Base-by-base conservation (phyloP, 2,113 vertebrate species). In the Alouatta palliata region DNA sequence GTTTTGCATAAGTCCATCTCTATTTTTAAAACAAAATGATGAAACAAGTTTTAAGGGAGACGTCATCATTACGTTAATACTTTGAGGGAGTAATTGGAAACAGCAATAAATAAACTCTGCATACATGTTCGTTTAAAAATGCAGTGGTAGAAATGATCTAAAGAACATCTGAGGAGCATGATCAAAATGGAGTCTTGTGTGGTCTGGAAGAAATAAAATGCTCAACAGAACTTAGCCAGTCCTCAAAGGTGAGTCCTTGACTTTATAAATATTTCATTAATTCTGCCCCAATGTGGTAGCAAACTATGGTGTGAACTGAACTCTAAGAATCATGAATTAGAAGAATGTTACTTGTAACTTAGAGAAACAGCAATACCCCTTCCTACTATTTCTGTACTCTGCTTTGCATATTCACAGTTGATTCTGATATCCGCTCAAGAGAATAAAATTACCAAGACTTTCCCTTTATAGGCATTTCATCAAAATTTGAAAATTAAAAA, bases 181-280 rank as follows among this genome's bases (percentile, higher is more conserved):
- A 87, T 90, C 90, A 90, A 90, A 93, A 90, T 81, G 37, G 79
- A 77, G 45, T 87, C 79, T 70, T 93, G 75, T 97, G 79, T 97
- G 86, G 88, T 97, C 96, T 97, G 79, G 70, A 97, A 82, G 91
- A 93, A 94, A 93, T 77, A 94, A 93, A 97, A 83, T 84, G 47
- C 84, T 93, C 75, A 70, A 23, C 82, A 80, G 77, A 83, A 27
- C 83, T 73, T 35, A 83, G 13, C 76, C 30, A 49, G 87, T 95
- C 84, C 70, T 95, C 40, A 90, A 66, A 76, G 75, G 91, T 86
- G 61, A 97, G 77, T 84, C 45, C 47, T 94, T 79, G 37, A 80
- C 79, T 95, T 91, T 91, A 86, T 37, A 87, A 96, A 86, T 76
- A 83, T 66, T 93, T 94, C 54, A 80, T 91, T 87, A 86, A 93